Conservation (phyloP, 2,888 invertebrate species). For the Emmelina monodactyla region DNA sequence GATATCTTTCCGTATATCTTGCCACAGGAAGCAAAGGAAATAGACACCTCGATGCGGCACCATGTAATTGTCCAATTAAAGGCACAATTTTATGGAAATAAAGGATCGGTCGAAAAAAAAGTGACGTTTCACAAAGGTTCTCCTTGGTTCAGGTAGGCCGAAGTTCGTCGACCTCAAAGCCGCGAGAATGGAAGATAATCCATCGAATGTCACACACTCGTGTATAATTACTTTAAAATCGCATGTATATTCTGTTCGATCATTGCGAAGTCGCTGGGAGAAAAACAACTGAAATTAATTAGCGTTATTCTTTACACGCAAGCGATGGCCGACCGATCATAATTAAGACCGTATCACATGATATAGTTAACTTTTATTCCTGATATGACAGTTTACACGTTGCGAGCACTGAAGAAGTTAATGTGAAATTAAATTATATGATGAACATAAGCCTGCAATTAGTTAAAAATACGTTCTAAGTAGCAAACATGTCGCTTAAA, state of each 20-base stretch:
- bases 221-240: conserved; percentile 14
- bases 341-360: conserved; percentile 26
- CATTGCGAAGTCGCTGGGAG: conserved; percentile 19
- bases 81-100: conserved; percentile 56
- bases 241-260: conserved; percentile 20
- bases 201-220: conserved; percentile 17
- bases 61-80: conserved; percentile 63
- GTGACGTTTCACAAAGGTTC: conserved; percentile 6
- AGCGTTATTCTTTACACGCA: conserved; percentile 32
- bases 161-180: neutral
- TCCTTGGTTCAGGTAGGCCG: neutral
- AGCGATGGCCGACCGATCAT: conserved; percentile 21
- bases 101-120: conserved; percentile 12
- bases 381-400: no score
- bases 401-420: no score
- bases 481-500: no score
- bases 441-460: no score
- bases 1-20: conserved; percentile 46
- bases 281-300: conserved; percentile 32
- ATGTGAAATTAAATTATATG: no score
- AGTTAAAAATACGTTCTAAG: no score
- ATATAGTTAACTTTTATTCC: no score
- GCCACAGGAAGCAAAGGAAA: conserved; percentile 44
- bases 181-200: neutral
- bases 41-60: conserved; percentile 37